These are phyloP conservation scores for Peribatodes rhomboidaria DNA, from an alignment of 2,888 invertebrate species.

Conservation along the genomic window DNA sequence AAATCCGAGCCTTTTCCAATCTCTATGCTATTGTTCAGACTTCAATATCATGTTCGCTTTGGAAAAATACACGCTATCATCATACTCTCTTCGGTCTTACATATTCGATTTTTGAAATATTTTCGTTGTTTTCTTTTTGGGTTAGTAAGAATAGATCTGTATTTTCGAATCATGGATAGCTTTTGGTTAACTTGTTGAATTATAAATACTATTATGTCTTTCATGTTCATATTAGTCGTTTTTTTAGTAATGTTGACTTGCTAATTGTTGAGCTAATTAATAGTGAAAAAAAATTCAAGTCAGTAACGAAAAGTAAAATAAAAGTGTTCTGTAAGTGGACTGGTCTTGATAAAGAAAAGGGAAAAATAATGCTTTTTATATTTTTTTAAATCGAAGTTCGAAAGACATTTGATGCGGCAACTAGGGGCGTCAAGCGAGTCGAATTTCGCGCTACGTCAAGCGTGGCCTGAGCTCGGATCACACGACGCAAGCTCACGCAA, in stretches of 20 bases:
- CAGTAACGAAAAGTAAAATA: too few species aligned
- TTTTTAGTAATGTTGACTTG: too few species aligned
- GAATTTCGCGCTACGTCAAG: slow-evolving; percentile 58
- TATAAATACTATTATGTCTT: neutral
- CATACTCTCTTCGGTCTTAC: slow-evolving; percentile 16
- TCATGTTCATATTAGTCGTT: neutral
- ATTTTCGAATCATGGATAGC: neutral
- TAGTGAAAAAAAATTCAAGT: too few species aligned
- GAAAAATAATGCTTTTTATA: neutral
- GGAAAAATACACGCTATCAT: slow-evolving; percentile 33
- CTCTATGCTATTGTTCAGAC: slow-evolving; percentile 46
- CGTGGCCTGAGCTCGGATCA: slow-evolving; percentile 54
- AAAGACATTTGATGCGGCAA: slow-evolving; percentile 20
- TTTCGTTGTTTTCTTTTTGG: neutral
- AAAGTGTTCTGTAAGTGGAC: too few species aligned
- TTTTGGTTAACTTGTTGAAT: neutral
- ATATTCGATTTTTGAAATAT: slow-evolving; percentile 15
- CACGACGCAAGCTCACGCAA: slow-evolving; percentile 43
- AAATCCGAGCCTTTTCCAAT: slow-evolving; percentile 44
- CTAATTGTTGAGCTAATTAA: too few species aligned
- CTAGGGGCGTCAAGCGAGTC: slow-evolving; percentile 49
- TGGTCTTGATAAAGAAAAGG: too few species aligned
- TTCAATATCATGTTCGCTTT: slow-evolving; percentile 46
- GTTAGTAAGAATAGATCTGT: neutral
- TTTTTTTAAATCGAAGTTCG: slow-evolving; percentile 9